A percentile compares a stretch with the other conserved stretches of the same genome.
phyloP scores from a whole-genome alignment of 2,797 vertebrate species.

The Gallinago solitaria region DNA sequence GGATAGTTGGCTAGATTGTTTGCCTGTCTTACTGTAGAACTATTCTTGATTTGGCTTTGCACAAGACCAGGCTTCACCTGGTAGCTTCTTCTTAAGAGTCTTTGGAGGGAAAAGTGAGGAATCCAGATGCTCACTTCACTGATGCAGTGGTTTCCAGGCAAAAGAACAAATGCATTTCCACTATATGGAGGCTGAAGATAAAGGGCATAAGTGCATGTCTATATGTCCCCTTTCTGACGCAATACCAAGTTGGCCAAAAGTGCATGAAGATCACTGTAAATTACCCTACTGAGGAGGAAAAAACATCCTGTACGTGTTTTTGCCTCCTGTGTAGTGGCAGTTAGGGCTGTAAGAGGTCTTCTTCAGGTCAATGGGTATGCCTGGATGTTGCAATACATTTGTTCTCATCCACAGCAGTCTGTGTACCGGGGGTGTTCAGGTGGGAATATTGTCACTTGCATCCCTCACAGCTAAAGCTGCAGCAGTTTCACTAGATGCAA shows the following conservation, averaged over 20 bases:
- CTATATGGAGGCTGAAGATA: neutral
- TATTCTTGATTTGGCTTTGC: neutral
- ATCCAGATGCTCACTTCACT: neutral
- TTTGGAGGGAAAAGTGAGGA: neutral
- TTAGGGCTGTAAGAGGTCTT: neutral
- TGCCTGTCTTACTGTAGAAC: neutral
- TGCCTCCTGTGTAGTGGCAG: neutral
- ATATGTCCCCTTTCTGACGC: neutral
- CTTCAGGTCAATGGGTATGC: neutral
- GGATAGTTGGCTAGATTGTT: neutral
- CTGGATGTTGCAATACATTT: neutral
- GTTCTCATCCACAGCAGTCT: neutral
- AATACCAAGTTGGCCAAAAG: neutral
- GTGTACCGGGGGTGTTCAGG: neutral
- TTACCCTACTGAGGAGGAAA: neutral
- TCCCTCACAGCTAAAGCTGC: neutral
- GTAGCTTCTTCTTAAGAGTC: neutral
- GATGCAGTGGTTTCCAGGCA: neutral
- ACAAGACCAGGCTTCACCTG: neutral
- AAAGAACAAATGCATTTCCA: neutral
- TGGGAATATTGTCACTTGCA: neutral
- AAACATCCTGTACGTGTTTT: neutral
- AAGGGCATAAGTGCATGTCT: rapidly evolving
- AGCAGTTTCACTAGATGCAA: neutral
- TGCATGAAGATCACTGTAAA: neutral